Evolutionary conservation across 2,888 invertebrate species (phyloP).

Genomic region (Clistopyga incitator): DNA sequence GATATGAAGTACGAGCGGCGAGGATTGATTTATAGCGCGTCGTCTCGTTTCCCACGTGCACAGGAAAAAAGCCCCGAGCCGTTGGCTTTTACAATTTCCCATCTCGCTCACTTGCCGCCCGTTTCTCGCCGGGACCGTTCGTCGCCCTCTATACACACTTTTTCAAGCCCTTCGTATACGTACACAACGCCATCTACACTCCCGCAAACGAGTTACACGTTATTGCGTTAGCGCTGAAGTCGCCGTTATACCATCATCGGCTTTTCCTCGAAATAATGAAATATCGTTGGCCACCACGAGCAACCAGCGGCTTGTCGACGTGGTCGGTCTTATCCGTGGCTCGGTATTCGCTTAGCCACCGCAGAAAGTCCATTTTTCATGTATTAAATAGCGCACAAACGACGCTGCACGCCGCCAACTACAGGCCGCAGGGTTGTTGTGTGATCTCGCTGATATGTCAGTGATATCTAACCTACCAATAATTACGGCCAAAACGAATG

Average conservation of each 20-base stretch:
- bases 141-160: conserved; percentile 25
- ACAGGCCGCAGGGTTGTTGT: conserved; percentile 4
- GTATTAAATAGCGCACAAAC: conserved; percentile 47
- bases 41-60: conserved; percentile 64
- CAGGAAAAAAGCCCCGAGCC: conserved; percentile 47
- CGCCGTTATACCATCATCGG: conserved; percentile 67
- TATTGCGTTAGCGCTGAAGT: conserved; percentile 69
- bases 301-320: conserved; percentile 30
- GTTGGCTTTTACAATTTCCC: conserved; percentile 35
- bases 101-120: conserved; percentile 36
- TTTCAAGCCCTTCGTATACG: conserved; percentile 14
- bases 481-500: background rate
- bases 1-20: conserved; percentile 68
- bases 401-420: conserved; percentile 1
- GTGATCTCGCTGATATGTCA: background rate
- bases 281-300: conserved; percentile 64
- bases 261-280: conserved; percentile 71
- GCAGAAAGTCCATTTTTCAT: conserved; percentile 56
- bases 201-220: conserved; percentile 57
- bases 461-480: background rate
- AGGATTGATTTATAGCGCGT: conserved; percentile 72
- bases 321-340: conserved; percentile 44
- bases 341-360: background rate
- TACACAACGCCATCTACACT: conserved; percentile 11
- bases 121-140: conserved; percentile 20